A percentile compares a stretch with the other conserved stretches of the same genome.
Evolutionary conservation across 2,888 invertebrate species (phyloP).

Genomic region (Catocala nupta): DNA sequence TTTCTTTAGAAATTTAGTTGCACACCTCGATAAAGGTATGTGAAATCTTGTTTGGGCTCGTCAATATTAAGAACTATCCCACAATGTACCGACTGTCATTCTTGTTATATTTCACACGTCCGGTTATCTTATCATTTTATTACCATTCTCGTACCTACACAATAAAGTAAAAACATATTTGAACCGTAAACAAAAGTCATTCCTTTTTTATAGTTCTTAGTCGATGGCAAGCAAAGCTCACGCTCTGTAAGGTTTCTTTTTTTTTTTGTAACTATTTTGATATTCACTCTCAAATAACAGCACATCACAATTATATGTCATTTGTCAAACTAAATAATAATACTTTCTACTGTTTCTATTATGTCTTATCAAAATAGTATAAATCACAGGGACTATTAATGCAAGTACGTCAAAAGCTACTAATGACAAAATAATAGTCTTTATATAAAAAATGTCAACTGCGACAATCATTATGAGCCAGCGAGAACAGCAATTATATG

Average conservation of each 20-base stretch:
- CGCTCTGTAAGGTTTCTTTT: no score
- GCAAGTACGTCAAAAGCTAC: conserved; percentile 8
- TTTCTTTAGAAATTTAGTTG: conserved; percentile 30
- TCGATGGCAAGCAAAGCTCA: no score
- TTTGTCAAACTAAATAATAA: conserved; percentile 10
- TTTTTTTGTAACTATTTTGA: not conserved
- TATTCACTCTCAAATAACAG: conserved; percentile 1
- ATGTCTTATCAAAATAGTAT: conserved; percentile 16
- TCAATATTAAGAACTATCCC: not conserved
- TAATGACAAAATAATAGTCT: conserved; percentile 31
- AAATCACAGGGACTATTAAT: conserved; percentile 10
- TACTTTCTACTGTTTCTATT: conserved; percentile 25
- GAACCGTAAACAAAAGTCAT: no score
- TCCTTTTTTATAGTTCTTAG: no score
- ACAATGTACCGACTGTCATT: not conserved
- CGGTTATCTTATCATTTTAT: conserved; percentile 5
- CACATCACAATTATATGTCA: conserved; percentile 4
- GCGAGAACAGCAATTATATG: not conserved
- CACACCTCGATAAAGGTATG: not conserved
- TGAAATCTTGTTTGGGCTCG: conserved; percentile 23
- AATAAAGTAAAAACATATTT: no score
- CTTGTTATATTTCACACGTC: conserved; percentile 8
- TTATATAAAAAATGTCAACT: not conserved
- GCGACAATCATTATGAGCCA: not conserved
- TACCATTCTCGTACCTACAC: not conserved